phyloP scores from a whole-genome alignment of 2,797 vertebrate species.

The Percopsis omiscomaycus region DNA sequence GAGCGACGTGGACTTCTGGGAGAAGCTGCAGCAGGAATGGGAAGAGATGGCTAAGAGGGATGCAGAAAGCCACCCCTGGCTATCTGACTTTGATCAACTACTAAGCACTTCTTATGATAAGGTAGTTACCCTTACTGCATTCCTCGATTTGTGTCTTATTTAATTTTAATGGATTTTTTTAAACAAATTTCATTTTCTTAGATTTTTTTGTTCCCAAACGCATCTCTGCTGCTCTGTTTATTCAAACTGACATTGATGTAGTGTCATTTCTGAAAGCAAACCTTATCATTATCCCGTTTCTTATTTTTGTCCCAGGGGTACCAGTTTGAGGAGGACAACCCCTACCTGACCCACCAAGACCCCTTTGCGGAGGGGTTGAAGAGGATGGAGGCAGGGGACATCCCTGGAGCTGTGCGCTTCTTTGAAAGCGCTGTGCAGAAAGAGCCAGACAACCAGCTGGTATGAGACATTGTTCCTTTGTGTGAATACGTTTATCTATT shows the following conservation, averaged over 20 bases:
- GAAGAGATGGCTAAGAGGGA: slow-evolving; percentile 99
- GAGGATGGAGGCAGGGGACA: slow-evolving; percentile 90
- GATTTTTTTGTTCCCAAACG: background rate
- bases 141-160: no score
- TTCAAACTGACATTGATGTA: background rate
- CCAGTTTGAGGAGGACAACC: slow-evolving; percentile 96
- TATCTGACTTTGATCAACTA: slow-evolving; percentile 95
- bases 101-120: slow-evolving; percentile 90
- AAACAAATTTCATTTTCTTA: background rate
- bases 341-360: slow-evolving; percentile 87
- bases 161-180: background rate
- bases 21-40: slow-evolving; percentile 98
- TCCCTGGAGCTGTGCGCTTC: slow-evolving; percentile 93
- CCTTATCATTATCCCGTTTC: background rate
- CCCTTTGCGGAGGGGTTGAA: slow-evolving; percentile 90
- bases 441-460: slow-evolving; percentile 93
- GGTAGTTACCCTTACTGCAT: slow-evolving; percentile 67
- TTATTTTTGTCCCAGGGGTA: slow-evolving; percentile 81
- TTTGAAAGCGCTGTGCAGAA: slow-evolving; percentile 95
- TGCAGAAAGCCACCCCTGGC: slow-evolving; percentile 97
- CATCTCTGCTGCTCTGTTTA: background rate
- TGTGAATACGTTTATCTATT: slow-evolving; percentile 14
- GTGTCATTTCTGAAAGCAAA: background rate
- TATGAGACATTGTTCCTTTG: slow-evolving; percentile 61
- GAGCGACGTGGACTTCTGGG: slow-evolving; percentile 99